phyloP scores from a whole-genome alignment of 2,888 invertebrate genomes.

The Spisula subtruncata region DNA sequence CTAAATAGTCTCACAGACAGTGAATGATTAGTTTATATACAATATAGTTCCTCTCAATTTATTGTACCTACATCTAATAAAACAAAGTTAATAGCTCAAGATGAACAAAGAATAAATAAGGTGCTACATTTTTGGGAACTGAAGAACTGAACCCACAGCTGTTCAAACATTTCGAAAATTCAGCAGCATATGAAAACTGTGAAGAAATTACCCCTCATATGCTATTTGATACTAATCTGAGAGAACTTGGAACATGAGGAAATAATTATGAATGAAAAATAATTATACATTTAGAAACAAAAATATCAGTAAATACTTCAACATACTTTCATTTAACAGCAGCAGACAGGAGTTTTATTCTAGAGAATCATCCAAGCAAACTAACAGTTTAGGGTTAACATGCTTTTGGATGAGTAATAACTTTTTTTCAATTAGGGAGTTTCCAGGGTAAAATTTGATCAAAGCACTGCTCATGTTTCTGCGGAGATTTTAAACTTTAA shows the following conservation, averaged over 20 bases:
- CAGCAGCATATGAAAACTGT: background rate
- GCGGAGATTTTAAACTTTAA: no score
- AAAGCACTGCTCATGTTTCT: no score
- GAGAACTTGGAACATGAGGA: background rate
- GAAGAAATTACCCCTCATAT: background rate
- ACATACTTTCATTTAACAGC: background rate
- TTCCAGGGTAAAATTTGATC: no score
- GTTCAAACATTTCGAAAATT: constrained; percentile 9
- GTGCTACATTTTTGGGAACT: background rate
- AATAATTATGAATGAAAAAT: constrained; percentile 15
- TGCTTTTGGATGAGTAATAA: no score
- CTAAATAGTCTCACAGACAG: no score
- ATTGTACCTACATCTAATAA: background rate
- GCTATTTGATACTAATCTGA: background rate
- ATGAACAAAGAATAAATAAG: background rate
- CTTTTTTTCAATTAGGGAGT: no score
- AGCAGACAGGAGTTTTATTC: no score
- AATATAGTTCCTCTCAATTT: background rate
- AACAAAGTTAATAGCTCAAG: background rate
- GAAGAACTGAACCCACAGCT: background rate
- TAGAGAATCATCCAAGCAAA: no score
- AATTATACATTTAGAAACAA: background rate
- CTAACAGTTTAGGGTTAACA: no score
- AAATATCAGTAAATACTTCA: background rate
- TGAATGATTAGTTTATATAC: no score